A percentile compares a stretch with the other conserved stretches of the same genome.
Evolutionary conservation across 1,140 invertebrate species (phyloP).

Genomic region (Drosophila melanogaster): DNA sequence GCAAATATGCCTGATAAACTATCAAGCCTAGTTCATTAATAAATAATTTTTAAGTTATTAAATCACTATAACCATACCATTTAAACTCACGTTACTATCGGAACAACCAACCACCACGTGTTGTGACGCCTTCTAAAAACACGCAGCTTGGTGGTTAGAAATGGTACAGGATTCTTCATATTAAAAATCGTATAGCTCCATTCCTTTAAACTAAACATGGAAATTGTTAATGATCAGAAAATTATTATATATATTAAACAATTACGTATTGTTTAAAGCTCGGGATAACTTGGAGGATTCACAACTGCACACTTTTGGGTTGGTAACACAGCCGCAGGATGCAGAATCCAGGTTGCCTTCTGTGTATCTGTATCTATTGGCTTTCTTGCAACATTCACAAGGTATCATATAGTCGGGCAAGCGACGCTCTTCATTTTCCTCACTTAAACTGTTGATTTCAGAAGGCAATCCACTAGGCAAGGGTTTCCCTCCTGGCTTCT

Average conservation of each 20-base stretch:
- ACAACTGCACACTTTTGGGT: slow-evolving; percentile 29
- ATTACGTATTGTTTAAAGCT: not conserved
- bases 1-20: slow-evolving; percentile 55
- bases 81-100: slow-evolving; percentile 37
- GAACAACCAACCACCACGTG: slow-evolving; percentile 58
- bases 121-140: slow-evolving; percentile 48
- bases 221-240: not conserved
- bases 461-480: not conserved
- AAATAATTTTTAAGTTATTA: not conserved
- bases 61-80: too few relatives aligned
- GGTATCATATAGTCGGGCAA: slow-evolving; percentile 4
- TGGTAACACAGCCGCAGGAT: slow-evolving; percentile 32
- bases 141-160: slow-evolving; percentile 43
- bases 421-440: not conserved
- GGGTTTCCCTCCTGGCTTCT: slow-evolving; percentile 14
- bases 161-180: slow-evolving; percentile 39
- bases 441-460: not conserved
- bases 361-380: slow-evolving; percentile 2
- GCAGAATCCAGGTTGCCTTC: slow-evolving; percentile 6
- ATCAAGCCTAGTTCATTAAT: slow-evolving; percentile 37
- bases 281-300: slow-evolving; percentile 15
- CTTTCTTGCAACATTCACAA: slow-evolving; percentile 21
- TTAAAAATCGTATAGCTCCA: slow-evolving; percentile 32
- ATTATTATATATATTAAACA: too few relatives aligned
- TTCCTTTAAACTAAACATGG: slow-evolving; percentile 7